Base-by-base conservation (phyloP, 2,888 invertebrate genomes). In the Argyra leucocephala region DNA sequence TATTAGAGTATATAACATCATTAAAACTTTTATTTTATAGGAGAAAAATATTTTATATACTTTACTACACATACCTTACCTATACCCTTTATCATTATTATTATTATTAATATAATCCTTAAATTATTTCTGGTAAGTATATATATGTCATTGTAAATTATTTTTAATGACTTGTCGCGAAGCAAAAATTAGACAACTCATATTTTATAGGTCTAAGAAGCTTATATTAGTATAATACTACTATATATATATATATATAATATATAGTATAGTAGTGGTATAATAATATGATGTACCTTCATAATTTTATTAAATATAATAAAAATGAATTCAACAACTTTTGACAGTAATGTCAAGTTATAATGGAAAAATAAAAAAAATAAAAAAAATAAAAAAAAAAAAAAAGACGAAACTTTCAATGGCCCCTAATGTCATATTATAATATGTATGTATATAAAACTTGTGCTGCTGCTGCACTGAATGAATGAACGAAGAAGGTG, bases 91-190 rank as follows among this genome's bases (percentile, higher is more conserved):
- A n/a, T n/a, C n/a, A n/a, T n/a, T n/a, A n/a, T n/a, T n/a, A n/a
- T n/a, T n/a, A n/a, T n/a, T n/a, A n/a, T n/a, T n/a, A n/a, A n/a
- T n/a, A n/a, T n/a, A n/a, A n/a, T n/a, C n/a, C n/a, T n/a, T n/a
- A n/a, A n/a, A n/a, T n/a, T n/a, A n/a, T n/a, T n/a, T n/a, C n/a
- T n/a, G n/a, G n/a, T n/a, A n/a, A n/a, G n/a, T n/a, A n/a, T n/a
- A n/a, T n/a, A 7, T 31, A 48, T 48, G 48, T 48, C n/a, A 12
- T 18, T 18, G 48, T 48, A 48, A 48, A 48, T 48, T 48, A 48
- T 48, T 48, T 48, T 48, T 48, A 48, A 48, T 48, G 48, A 48
- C 18, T 48, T 48, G 48, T 48, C 48, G 48, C 48, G 48, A 48
- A 48, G 48, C 48, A n/a, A 48, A 48, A 48, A 48, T 48, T 48